These are phyloP conservation scores for Apis florea DNA, from an alignment of 1,140 invertebrate species.

Conservation along the genomic window DNA sequence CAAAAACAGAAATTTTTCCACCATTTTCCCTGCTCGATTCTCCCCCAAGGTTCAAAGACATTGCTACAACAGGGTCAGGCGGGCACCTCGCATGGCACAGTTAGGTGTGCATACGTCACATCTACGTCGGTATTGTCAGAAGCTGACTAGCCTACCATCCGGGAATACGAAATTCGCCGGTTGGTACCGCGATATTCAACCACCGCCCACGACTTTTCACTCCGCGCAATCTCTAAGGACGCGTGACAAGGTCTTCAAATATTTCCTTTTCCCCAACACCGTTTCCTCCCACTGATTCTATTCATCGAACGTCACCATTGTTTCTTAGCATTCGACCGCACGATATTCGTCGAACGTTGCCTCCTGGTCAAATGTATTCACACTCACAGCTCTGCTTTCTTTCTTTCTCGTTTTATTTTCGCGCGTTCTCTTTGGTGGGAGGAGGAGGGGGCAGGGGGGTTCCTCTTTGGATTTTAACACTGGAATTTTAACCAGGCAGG, in stretches of 20 bases:
- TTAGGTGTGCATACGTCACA: conserved; percentile 71
- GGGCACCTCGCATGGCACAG: conserved; percentile 67
- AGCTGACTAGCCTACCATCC: conserved; percentile 68
- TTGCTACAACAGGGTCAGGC: conserved; percentile 68
- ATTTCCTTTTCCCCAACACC: conserved; percentile 32
- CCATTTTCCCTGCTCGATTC: background rate
- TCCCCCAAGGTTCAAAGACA: conserved; percentile 55
- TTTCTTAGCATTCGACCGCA: background rate
- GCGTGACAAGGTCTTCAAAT: conserved; percentile 45
- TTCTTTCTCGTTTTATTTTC: background rate
- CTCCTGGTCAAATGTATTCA: conserved; percentile 21
- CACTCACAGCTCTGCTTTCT: background rate
- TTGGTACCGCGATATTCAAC: conserved; percentile 65
- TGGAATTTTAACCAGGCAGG: conserved; percentile 23
- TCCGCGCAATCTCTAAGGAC: conserved; percentile 38
- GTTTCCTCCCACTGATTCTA: conserved; percentile 11
- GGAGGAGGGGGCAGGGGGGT: too few relatives aligned
- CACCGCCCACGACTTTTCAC: conserved; percentile 15
- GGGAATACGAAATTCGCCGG: conserved; percentile 74
- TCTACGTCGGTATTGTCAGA: conserved; percentile 73
- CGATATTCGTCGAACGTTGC: conserved; percentile 3
- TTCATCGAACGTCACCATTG: conserved; percentile 39
- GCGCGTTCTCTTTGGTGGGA: background rate
- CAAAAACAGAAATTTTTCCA: too few relatives aligned
- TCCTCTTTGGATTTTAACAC: conserved; percentile 1